A percentile compares a stretch with the other conserved stretches of the same genome.
phyloP scores from a whole-genome alignment of 2,888 invertebrate genomes.

The Meiosimyza decipiens region DNA sequence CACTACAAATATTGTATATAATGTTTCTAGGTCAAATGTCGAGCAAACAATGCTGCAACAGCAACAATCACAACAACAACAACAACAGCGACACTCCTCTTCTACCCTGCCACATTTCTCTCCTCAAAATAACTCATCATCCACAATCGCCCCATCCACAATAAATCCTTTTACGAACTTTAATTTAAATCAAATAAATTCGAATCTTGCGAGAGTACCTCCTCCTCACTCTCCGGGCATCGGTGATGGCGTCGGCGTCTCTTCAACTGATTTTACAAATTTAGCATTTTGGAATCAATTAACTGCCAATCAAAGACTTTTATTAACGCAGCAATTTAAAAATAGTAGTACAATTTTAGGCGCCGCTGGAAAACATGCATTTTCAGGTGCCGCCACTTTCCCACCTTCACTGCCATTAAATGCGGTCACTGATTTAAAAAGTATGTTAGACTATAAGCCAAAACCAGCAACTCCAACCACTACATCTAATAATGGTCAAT shows the following conservation, averaged over 20 bases:
- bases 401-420: slow-evolving; percentile 56
- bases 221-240: slow-evolving; percentile 38
- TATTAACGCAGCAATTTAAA: slow-evolving; percentile 60
- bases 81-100: slow-evolving; percentile 49
- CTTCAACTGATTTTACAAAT: slow-evolving; percentile 57
- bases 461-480: slow-evolving; percentile 46
- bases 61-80: slow-evolving; percentile 53
- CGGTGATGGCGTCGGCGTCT: slow-evolving; percentile 34
- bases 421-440: slow-evolving; percentile 59
- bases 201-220: slow-evolving; percentile 34
- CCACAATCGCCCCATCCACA: slow-evolving; percentile 38
- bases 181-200: slow-evolving; percentile 13
- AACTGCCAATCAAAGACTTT: slow-evolving; percentile 55
- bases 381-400: slow-evolving; percentile 39
- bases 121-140: slow-evolving; percentile 38
- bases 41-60: slow-evolving; percentile 66
- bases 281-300: slow-evolving; percentile 63
- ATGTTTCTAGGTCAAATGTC: slow-evolving; percentile 69
- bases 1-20: slow-evolving; percentile 65
- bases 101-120: slow-evolving; percentile 27
- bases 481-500: slow-evolving; percentile 37
- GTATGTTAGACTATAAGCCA: slow-evolving; percentile 61
- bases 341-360: slow-evolving; percentile 43
- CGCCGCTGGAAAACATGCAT: slow-evolving; percentile 27
- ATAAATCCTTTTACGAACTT: slow-evolving; percentile 14